A percentile compares a stretch with the other conserved stretches of the same genome.
Evolutionary conservation across 2,113 vertebrate genomes (phyloP).

Genomic region (Macrotis lagotis): DNA sequence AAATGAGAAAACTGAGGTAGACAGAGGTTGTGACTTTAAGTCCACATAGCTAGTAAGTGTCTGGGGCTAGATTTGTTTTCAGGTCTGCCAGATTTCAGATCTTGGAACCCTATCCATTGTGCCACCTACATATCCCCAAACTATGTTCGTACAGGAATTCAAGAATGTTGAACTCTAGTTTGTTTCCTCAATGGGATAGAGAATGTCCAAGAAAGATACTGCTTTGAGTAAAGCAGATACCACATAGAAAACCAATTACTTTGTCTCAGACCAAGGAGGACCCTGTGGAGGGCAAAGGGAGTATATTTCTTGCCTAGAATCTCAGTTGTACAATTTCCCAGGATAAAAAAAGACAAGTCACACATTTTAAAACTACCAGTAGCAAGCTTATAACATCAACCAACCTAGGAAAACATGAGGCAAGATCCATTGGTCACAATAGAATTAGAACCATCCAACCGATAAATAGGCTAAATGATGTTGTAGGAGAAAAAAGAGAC

Average conservation of each 20-base stretch:
- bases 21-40: neutral
- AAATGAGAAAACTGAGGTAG: neutral
- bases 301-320: neutral
- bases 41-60: neutral
- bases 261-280: neutral
- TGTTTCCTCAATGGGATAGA: neutral
- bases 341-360: neutral
- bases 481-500: neutral
- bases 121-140: neutral
- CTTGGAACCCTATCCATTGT: neutral
- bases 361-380: neutral
- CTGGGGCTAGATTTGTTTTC: neutral
- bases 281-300: neutral
- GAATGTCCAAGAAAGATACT: neutral
- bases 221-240: neutral
- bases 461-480: neutral
- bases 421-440: neutral
- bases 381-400: neutral
- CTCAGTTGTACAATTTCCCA: neutral
- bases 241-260: neutral
- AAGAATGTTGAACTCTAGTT: neutral
- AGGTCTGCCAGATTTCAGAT: neutral
- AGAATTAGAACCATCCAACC: neutral
- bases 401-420: neutral
- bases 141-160: neutral